Conservation (phyloP, 2,888 invertebrate species). For the Heliconius erato region DNA sequence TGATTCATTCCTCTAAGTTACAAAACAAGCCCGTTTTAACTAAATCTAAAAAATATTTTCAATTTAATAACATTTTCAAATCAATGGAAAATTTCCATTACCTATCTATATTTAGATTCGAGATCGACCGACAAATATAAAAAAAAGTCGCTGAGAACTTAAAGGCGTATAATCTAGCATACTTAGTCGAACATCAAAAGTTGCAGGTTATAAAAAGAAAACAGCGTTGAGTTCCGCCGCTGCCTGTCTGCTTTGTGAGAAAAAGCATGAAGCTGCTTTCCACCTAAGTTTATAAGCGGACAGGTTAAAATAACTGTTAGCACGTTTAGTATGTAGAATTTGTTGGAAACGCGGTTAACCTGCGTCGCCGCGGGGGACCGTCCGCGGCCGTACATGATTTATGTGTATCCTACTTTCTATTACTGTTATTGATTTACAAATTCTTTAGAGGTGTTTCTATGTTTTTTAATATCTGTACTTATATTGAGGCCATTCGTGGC, state of each 20-base stretch:
- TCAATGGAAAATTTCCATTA: background rate
- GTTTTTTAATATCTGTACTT: no score
- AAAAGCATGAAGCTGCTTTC: background rate
- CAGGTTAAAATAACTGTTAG: background rate
- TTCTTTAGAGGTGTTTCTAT: background rate
- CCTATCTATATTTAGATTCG: no score
- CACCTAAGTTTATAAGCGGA: background rate
- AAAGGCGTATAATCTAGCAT: background rate
- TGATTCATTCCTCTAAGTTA: no score
- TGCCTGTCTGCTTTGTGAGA: no score
- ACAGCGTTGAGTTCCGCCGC: background rate
- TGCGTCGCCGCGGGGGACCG: conserved; percentile 28
- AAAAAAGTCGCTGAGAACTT: background rate
- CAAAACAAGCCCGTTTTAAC: no score
- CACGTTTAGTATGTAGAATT: conserved; percentile 8
- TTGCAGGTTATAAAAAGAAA: no score
- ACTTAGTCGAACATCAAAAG: no score
- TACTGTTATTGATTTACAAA: conserved; percentile 23
- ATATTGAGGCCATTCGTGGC: no score
- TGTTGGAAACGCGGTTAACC: conserved; percentile 4
- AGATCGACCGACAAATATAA: background rate
- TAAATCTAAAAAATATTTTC: no score
- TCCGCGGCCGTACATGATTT: background rate
- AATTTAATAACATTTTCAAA: no score
- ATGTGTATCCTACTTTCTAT: conserved; percentile 22